Evolutionary conservation across 2,797 vertebrate species (phyloP).

Genomic region (Gorsachius magnificus): DNA sequence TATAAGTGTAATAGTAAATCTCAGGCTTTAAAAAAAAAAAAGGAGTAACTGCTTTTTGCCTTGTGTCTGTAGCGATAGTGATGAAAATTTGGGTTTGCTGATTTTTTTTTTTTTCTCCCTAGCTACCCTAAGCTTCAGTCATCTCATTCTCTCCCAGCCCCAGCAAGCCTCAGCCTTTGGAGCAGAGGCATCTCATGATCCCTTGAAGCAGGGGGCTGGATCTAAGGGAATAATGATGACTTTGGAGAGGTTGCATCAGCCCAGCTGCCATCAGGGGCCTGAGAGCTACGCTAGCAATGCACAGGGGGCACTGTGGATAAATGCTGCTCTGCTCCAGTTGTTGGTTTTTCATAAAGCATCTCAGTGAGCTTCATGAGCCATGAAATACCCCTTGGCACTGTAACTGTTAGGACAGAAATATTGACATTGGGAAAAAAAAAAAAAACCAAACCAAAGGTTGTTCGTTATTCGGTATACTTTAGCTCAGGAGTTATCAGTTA

Average conservation of each 20-base stretch:
- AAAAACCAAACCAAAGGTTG: no score
- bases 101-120: background rate
- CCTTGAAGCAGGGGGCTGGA: background rate
- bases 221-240: background rate
- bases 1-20: background rate
- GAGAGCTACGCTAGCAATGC: background rate
- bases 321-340: background rate
- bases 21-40: background rate
- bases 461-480: background rate
- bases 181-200: background rate
- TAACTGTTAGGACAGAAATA: background rate
- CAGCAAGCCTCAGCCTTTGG: background rate
- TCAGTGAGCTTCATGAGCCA: background rate
- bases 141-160: accelerated
- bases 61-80: background rate
- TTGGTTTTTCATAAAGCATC: background rate
- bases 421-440: accelerated
- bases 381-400: background rate
- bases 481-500: background rate
- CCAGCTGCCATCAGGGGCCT: background rate
- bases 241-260: background rate
- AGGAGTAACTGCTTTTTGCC: background rate
- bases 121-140: background rate
- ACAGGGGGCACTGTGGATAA: background rate
- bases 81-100: background rate